Base-by-base conservation (phyloP, 1,140 invertebrate genomes). In the Anastatus disparis region DNA sequence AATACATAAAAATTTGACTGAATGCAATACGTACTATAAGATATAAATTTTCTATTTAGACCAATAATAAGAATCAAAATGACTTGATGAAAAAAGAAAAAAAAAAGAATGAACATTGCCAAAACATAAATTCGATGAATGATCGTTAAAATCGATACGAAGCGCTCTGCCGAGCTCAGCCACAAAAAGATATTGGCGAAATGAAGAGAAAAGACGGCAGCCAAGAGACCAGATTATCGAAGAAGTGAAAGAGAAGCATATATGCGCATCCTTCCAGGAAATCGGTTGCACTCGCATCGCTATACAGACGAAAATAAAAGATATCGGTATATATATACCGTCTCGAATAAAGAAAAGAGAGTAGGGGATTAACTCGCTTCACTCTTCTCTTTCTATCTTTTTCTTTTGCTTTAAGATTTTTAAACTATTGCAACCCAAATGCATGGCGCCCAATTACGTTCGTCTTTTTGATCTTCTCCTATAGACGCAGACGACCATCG, bases 231-330 rank as follows among this genome's bases (percentile, higher is more conserved):
- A 63, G 61, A 52, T 63, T 63, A 63, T 63, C 48, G 65, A 72
- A 72, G 27, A 48, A 38, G 52, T 3, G 15, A 46, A 4, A 20
- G 56, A 46, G 61, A 48, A 69, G 58, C 55, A 50, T 55, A 59
- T 48, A 38, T 35, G 56, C 29, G 38, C 46, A 50, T 64, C 53
- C 50, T 67, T 67, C 71, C 24, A n/a, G 63, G 68, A 70, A 70
- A 24, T 62, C 59, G 48, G 22, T 29, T 66, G 48, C 52, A 44
- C 55, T 58, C 42, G 65, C 53, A n/a, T n/a, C n/a, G n/a, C n/a
- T n/a, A n/a, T n/a, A n/a, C 44, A 63, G 50, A 63, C 59, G 27
- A 55, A 62, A 69, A 61, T 61, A 69, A 69, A 69, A 69, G 66
- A 61, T 52, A n/a, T 22, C 48, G 17, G 58, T 20, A 62, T 64